Conservation (phyloP, 2,113 vertebrate genomes). For the Hydrochoerus hydrochaeris region DNA sequence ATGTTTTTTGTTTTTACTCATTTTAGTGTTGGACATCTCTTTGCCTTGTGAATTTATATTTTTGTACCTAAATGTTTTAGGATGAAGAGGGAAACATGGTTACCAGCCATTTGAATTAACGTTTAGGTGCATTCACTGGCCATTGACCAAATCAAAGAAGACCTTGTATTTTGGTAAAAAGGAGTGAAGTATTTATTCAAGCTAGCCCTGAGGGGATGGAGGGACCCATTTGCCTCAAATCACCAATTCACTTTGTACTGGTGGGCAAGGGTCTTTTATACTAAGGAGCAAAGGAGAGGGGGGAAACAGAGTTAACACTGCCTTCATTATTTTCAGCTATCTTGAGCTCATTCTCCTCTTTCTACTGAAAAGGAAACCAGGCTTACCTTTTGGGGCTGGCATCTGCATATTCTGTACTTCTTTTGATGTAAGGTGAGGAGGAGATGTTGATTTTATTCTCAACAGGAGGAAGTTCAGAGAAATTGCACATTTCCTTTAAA, state of each 20-base stretch:
- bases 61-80: neutral
- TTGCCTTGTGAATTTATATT: conserved; percentile 9
- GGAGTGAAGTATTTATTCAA: neutral
- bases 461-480: neutral
- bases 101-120: neutral
- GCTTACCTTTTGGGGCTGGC: neutral
- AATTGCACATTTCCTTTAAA: neutral
- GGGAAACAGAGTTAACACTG: neutral
- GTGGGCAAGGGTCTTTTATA: neutral
- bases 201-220: neutral
- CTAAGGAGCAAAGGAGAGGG: neutral
- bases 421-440: neutral
- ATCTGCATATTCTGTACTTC: neutral
- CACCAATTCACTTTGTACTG: neutral
- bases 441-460: neutral
- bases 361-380: neutral
- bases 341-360: neutral
- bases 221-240: neutral
- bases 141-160: neutral
- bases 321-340: neutral
- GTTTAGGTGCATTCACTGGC: neutral
- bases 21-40: neutral
- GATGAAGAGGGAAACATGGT: neutral
- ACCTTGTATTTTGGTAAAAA: neutral
- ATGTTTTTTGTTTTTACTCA: neutral